phyloP scores from a whole-genome alignment of 1,140 invertebrate genomes.

The Ceratoteleas bidentatus region DNA sequence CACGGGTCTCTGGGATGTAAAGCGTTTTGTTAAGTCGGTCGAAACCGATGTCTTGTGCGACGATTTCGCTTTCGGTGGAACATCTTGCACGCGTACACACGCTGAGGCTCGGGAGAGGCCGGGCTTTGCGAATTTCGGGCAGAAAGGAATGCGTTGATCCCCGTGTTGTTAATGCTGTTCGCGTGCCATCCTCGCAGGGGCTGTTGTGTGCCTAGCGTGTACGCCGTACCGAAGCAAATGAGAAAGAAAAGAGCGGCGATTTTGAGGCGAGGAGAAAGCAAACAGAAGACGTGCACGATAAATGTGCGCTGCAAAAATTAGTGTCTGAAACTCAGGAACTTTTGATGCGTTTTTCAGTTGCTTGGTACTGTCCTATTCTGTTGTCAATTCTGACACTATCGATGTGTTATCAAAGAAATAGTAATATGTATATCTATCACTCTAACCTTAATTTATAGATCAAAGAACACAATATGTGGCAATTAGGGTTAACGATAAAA shows the following conservation, averaged over 20 bases:
- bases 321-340: no score
- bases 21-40: no score
- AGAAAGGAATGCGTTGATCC: slow-evolving; percentile 70
- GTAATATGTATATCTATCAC: no score
- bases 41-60: no score
- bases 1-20: not conserved
- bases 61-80: slow-evolving; percentile 43
- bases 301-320: not conserved
- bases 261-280: slow-evolving; percentile 39
- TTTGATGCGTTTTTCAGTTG: no score
- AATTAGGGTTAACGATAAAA: no score
- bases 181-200: slow-evolving; percentile 67
- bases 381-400: no score
- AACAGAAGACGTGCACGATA: slow-evolving; percentile 21
- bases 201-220: slow-evolving; percentile 61
- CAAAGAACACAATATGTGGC: no score
- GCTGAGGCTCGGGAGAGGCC: slow-evolving; percentile 32
- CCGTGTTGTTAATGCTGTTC: slow-evolving; percentile 67
- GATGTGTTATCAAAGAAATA: no score
- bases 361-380: no score
- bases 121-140: slow-evolving; percentile 66
- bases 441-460: no score
- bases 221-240: slow-evolving; percentile 47
- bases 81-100: slow-evolving; percentile 37
- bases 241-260: slow-evolving; percentile 41